Conservation (phyloP, 2,888 invertebrate species). For the Scaptomyza polygonia region DNA sequence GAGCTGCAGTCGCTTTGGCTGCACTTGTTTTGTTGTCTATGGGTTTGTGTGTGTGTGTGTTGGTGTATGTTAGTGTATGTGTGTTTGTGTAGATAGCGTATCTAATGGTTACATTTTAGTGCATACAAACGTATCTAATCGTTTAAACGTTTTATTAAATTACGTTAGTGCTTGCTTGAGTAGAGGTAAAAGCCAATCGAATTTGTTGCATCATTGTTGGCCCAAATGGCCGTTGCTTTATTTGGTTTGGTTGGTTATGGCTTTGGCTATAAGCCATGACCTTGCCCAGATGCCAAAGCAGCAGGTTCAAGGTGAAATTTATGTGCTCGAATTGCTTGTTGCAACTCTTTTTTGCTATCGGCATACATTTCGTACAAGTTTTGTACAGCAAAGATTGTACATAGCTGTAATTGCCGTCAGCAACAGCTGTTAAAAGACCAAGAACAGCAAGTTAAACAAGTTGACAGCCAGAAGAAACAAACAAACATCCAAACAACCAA, state of each 20-base stretch:
- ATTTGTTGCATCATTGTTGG: slow-evolving; percentile 77
- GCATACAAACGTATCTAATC: slow-evolving; percentile 82
- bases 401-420: slow-evolving; percentile 41
- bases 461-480: slow-evolving; percentile 42
- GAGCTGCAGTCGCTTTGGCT: slow-evolving; percentile 58
- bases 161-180: slow-evolving; percentile 67
- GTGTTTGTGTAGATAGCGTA: slow-evolving; percentile 68
- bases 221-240: slow-evolving; percentile 57
- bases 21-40: slow-evolving; percentile 62
- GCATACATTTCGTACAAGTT: slow-evolving; percentile 34
- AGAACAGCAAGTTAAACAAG: slow-evolving; percentile 49
- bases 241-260: slow-evolving; percentile 50
- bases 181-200: slow-evolving; percentile 46
- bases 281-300: slow-evolving; percentile 50
- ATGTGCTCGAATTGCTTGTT: slow-evolving; percentile 31
- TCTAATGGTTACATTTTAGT: slow-evolving; percentile 80
- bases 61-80: too few relatives aligned
- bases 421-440: slow-evolving; percentile 21
- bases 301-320: slow-evolving; percentile 71
- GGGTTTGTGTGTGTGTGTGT: slow-evolving; percentile 26
- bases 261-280: slow-evolving; percentile 60
- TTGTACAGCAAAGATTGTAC: slow-evolving; percentile 13
- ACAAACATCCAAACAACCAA: too few relatives aligned
- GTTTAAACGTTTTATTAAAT: slow-evolving; percentile 83
- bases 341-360: slow-evolving; percentile 26